Evolutionary conservation across 2,113 vertebrate species (phyloP), one percentile per base, ranked within the genome.

Genomic region (Hystrix brachyura): DNA sequence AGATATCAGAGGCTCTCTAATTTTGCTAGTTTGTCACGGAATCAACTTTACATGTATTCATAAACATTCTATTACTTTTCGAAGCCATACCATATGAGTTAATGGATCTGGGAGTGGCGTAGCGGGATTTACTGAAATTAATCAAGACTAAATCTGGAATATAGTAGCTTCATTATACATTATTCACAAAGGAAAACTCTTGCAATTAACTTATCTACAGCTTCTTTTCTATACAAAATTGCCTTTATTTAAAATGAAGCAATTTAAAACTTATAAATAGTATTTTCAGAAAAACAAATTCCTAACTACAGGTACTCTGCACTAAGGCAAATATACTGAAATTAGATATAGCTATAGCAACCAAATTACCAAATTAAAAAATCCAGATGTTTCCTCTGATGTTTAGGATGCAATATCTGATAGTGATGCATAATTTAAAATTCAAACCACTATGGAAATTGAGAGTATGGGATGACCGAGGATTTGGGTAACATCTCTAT

Each of bases 111-210:
- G 7, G 32, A 82, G 55, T 88, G 18, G 7, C 67, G 7, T 17
- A 4, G 7, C 51, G 21, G 53, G 64, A 92, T 82, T 94, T 96
- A 38, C 53, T 59, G 48, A 96, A 94, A 93, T 93, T 86, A 92
- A 94, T 81, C 29, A 88, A 83, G 62, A 93, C 76, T 43, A 86
- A 80, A 59, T 91, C 32, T 87, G n/a, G 21, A 81, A 87, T 51
- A 57, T 1, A 46, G 64, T 74, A 64, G 32, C 60, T 57, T 94
- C 65, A 19, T 72, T 86, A 91, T 74, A 78, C 18, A 53, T 72
- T 93, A 95, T 90, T 85, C 34, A 78, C 88, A 92, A 88, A 86
- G 76, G 76, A 94, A 95, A 96, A 48, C 8, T 46, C n/a, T 84
- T 83, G 14, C 21, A 96, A 93, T 90, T 92, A 92, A 51, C 62